Conservation (phyloP, 92 coral and sea anemone species). For the Epizoanthus illoricatus region DNA sequence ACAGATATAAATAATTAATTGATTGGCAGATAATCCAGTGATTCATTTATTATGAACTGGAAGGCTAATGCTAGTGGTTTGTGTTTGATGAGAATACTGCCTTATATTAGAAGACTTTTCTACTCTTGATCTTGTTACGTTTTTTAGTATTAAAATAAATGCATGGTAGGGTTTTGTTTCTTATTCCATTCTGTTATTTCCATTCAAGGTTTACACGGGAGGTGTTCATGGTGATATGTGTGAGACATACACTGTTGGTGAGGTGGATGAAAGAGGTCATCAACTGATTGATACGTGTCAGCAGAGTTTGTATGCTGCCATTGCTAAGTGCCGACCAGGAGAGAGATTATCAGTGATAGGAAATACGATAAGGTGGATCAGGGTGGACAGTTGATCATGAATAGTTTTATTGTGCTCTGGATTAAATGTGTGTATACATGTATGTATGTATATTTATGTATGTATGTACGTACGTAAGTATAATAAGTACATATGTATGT, state of each 20-base stretch:
- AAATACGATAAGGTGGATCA: conserved; percentile 80
- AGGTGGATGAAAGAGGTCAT: conserved; percentile 67
- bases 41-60: no score
- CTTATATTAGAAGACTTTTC: no score
- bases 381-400: no score
- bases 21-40: neutral
- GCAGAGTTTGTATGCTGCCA: conserved; percentile 77
- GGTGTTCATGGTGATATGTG: conserved; percentile 98
- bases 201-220: conserved; percentile 65
- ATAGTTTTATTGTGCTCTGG: no score
- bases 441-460: no score
- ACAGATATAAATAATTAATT: neutral
- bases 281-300: conserved; percentile 69
- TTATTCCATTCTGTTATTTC: neutral
- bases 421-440: no score
- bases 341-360: conserved; percentile 83
- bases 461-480: no score
- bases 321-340: conserved; percentile 79
- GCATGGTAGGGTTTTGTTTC: neutral
- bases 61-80: no score
- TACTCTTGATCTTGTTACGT: no score
- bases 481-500: no score
- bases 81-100: no score
- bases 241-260: conserved; percentile 82
- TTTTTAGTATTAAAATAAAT: no score